Evolutionary conservation across 1,140 invertebrate genomes (phyloP).

Genomic region (Dendroctonus valens): DNA sequence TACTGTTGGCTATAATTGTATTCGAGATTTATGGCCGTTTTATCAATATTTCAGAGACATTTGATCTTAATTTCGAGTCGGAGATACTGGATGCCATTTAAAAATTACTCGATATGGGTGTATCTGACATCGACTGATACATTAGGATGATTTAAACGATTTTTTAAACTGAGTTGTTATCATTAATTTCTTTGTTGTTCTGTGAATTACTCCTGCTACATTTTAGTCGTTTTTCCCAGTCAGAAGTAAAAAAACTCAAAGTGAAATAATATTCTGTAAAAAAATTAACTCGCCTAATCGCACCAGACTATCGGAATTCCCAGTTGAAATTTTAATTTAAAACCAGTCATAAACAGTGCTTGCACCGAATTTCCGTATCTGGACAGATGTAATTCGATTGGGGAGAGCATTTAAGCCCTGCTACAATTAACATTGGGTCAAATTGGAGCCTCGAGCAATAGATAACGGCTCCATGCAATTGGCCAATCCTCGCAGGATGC

Average conservation of each 20-base stretch:
- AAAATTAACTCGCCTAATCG: conserved; percentile 14
- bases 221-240: no score
- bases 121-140: no score
- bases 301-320: conserved; percentile 11
- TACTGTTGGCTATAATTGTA: conserved; percentile 22
- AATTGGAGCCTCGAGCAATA: conserved; percentile 29
- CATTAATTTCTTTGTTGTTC: no score
- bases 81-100: not conserved
- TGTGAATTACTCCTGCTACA: no score
- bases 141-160: no score
- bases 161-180: no score
- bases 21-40: conserved; percentile 12
- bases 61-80: conserved; percentile 8
- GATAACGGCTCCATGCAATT: conserved; percentile 21
- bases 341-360: conserved; percentile 23
- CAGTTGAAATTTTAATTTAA: conserved; percentile 29
- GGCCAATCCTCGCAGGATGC: conserved; percentile 29
- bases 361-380: conserved; percentile 23
- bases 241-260: no score
- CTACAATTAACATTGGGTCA: conserved; percentile 26
- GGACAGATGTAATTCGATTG: conserved; percentile 25
- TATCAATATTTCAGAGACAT: conserved; percentile 15
- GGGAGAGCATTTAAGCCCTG: conserved; percentile 26
- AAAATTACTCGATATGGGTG: no score
- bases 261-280: not conserved